Evolutionary conservation across 92 coral and sea anemone species (phyloP).

Genomic region (Parazoanthus swiftii): DNA sequence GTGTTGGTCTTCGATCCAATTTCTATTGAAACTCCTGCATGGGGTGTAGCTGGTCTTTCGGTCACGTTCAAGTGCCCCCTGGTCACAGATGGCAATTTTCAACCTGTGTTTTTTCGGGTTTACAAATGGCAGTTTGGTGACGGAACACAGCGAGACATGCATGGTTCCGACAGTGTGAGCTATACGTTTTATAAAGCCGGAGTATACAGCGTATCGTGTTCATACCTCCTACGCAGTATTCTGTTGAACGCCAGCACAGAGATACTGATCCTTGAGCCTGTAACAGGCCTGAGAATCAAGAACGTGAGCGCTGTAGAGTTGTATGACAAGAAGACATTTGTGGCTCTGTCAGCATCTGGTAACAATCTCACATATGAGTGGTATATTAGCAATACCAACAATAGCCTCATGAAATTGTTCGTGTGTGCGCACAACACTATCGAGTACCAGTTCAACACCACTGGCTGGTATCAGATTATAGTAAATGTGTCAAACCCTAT

Average conservation of each 20-base stretch:
- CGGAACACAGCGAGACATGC: slow-evolving; percentile 44
- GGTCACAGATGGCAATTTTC: slow-evolving; percentile 13
- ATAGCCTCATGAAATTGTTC: slow-evolving; percentile 31
- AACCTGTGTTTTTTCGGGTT: background rate
- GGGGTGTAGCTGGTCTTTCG: slow-evolving; percentile 33
- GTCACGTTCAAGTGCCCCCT: slow-evolving; percentile 51
- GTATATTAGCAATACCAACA: slow-evolving; percentile 45
- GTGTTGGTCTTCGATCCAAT: slow-evolving; percentile 59
- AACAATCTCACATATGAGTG: slow-evolving; percentile 82
- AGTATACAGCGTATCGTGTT: slow-evolving; percentile 50
- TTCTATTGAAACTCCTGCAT: slow-evolving; percentile 41
- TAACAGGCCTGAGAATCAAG: slow-evolving; percentile 59
- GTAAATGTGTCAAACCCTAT: slow-evolving; percentile 81
- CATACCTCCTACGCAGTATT: slow-evolving; percentile 12
- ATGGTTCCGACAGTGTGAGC: slow-evolving; percentile 37
- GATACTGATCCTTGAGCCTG: slow-evolving; percentile 67
- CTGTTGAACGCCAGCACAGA: slow-evolving; percentile 33
- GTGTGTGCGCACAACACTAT: slow-evolving; percentile 52
- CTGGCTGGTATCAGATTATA: slow-evolving; percentile 60
- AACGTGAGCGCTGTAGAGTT: slow-evolving; percentile 71
- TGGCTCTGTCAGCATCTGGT: slow-evolving; percentile 62
- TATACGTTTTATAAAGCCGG: slow-evolving; percentile 67
- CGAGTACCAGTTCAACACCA: slow-evolving; percentile 56
- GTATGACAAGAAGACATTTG: slow-evolving; percentile 58
- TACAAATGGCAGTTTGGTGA: slow-evolving; percentile 80